phyloP scores from a whole-genome alignment of 2,797 vertebrate species.

The Pangasius sanitwongsei region DNA sequence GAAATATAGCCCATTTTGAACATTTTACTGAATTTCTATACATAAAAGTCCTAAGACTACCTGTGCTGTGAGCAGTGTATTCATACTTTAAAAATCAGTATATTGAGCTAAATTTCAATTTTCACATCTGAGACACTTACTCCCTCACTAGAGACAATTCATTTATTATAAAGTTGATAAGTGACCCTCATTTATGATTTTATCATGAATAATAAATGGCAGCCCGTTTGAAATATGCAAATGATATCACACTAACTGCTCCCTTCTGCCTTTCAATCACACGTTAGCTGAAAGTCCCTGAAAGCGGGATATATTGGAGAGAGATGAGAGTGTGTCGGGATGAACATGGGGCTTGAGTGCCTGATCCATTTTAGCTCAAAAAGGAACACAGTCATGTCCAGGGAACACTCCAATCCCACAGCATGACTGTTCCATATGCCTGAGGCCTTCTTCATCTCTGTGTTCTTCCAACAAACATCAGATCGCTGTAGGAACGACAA shows the following conservation, averaged over 20 bases:
- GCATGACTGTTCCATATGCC: background rate
- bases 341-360: conserved; percentile 14
- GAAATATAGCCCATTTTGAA: background rate
- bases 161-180: conserved; percentile 33
- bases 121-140: conserved; percentile 3
- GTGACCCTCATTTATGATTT: conserved; percentile 33
- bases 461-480: conserved; percentile 1
- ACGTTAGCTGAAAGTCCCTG: conserved; percentile 5
- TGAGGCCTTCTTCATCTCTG: background rate
- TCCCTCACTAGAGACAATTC: conserved; percentile 26
- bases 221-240: conserved; percentile 28
- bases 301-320: conserved; percentile 8
- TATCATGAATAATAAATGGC: conserved; percentile 28
- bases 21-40: background rate
- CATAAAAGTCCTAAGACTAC: background rate
- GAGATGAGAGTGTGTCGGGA: background rate
- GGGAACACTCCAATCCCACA: conserved; percentile 2
- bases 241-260: conserved; percentile 15
- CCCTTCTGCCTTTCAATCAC: conserved; percentile 32
- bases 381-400: background rate
- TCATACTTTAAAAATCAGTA: background rate
- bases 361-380: conserved; percentile 22
- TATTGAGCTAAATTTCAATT: conserved; percentile 7
- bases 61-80: background rate
- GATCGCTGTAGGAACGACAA: background rate